phyloP scores from a whole-genome alignment of 1,140 invertebrate species.

The Papilio polytes region DNA sequence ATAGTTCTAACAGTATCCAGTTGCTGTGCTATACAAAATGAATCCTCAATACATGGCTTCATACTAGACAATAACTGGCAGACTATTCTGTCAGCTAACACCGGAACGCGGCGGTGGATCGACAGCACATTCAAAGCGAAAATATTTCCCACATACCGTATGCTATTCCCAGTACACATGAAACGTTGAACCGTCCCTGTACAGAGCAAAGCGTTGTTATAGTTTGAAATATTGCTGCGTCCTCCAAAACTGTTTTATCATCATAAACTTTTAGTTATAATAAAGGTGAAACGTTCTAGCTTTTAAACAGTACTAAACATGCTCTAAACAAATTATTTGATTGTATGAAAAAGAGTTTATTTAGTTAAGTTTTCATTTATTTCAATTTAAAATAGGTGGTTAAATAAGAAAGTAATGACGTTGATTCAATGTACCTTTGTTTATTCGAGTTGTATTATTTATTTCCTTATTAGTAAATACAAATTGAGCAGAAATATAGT shows the following conservation, averaged over 20 bases:
- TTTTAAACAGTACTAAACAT: not conserved
- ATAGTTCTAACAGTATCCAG: not conserved
- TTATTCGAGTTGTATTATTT: not conserved
- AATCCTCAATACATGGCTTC: conserved; percentile 16
- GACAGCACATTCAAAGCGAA: conserved; percentile 18
- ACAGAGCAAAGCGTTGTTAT: not conserved
- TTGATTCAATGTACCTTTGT: not conserved
- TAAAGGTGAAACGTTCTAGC: not conserved
- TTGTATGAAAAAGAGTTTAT: not conserved
- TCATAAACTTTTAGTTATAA: conserved; percentile 4
- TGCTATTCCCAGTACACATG: conserved; percentile 12
- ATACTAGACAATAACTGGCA: conserved; percentile 26
- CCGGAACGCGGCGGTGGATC: conserved; percentile 17
- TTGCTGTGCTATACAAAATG: not conserved
- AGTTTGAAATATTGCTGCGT: conserved; percentile 22
- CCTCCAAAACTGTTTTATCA: not conserved
- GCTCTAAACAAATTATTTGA: not conserved
- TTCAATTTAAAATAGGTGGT: no score
- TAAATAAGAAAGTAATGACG: not conserved
- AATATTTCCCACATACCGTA: conserved; percentile 13
- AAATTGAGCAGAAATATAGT: conserved; percentile 33
- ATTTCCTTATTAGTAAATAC: conserved; percentile 26
- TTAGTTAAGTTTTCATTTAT: no score
- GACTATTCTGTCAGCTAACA: conserved; percentile 23
- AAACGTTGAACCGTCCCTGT: conserved; percentile 18